Percentiles rank a stretch among this genome's conserved stretches.
phyloP scores from a whole-genome alignment of 2,113 vertebrate species.

The Gorsachius goisagi region DNA sequence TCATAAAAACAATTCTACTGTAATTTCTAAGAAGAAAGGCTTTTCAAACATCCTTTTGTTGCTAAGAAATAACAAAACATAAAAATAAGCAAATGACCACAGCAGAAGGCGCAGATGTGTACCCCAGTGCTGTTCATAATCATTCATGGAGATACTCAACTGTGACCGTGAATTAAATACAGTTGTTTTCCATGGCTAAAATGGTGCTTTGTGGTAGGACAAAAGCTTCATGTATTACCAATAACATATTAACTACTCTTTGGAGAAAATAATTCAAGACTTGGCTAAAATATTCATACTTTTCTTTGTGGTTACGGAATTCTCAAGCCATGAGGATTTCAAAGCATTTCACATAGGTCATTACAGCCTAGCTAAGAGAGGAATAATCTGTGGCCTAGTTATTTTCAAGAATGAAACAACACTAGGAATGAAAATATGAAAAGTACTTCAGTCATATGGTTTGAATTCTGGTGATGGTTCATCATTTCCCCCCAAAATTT shows the following conservation, averaged over 20 bases:
- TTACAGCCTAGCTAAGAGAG: not conserved
- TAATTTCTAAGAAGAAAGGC: not conserved
- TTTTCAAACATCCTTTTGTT: conserved; percentile 9
- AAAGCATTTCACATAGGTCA: not conserved
- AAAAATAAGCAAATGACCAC: not conserved
- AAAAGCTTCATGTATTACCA: not conserved
- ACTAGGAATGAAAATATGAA: not conserved
- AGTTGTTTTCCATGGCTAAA: conserved; percentile 15
- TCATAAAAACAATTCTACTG: not conserved
- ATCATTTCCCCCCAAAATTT: not conserved
- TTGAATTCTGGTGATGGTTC: not conserved
- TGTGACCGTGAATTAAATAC: not conserved
- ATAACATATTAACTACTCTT: not conserved
- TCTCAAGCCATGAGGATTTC: not conserved
- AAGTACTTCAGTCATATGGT: not conserved
- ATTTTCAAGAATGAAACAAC: not conserved
- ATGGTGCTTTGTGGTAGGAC: not conserved
- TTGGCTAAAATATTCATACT: not conserved
- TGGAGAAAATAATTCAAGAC: not conserved
- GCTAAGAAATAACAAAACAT: conserved; percentile 54
- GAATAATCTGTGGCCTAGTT: not conserved
- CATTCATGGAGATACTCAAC: not conserved
- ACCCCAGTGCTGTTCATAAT: not conserved
- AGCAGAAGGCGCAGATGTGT: not conserved
- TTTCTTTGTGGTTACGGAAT: not conserved